These are phyloP conservation scores for Andricus curvator DNA, from an alignment of 2,888 invertebrate genomes.

Conservation along the genomic window DNA sequence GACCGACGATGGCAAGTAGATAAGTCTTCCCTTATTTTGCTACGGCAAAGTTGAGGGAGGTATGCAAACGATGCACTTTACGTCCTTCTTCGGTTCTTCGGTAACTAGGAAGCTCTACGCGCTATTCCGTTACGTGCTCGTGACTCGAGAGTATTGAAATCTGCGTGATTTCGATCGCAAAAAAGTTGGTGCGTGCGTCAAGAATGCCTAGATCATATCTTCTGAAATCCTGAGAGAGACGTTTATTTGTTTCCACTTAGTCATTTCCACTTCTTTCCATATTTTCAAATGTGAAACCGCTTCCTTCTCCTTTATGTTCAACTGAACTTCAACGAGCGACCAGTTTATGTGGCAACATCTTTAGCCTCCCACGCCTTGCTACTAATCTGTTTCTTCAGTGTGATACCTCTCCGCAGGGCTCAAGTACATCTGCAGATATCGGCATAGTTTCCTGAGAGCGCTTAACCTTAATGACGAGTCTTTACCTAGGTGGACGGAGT, in stretches of 20 bases:
- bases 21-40: slow-evolving; percentile 42
- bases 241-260: too few relatives aligned
- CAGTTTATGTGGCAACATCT: background rate
- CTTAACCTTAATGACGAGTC: slow-evolving; percentile 77
- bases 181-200: slow-evolving; percentile 10
- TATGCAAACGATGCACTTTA: slow-evolving; percentile 49
- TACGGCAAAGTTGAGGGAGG: slow-evolving; percentile 50
- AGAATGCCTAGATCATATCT: slow-evolving; percentile 29
- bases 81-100: slow-evolving; percentile 28
- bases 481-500: slow-evolving; percentile 74
- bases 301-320: too few relatives aligned
- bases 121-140: slow-evolving; percentile 39
- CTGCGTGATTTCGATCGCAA: slow-evolving; percentile 34
- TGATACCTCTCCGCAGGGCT: slow-evolving; percentile 50
- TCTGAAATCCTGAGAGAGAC: background rate
- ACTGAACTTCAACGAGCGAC: too few relatives aligned
- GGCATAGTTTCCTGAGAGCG: slow-evolving; percentile 63
- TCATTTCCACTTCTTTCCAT: too few relatives aligned
- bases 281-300: too few relatives aligned
- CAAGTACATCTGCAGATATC: slow-evolving; percentile 62
- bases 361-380: background rate
- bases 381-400: slow-evolving; percentile 9
- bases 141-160: slow-evolving; percentile 40
- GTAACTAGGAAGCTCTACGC: slow-evolving; percentile 40
- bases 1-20: slow-evolving; percentile 63